phyloP scores from a whole-genome alignment of 92 coral and sea anemone genomes.

The Epizoanthus rinbou region DNA sequence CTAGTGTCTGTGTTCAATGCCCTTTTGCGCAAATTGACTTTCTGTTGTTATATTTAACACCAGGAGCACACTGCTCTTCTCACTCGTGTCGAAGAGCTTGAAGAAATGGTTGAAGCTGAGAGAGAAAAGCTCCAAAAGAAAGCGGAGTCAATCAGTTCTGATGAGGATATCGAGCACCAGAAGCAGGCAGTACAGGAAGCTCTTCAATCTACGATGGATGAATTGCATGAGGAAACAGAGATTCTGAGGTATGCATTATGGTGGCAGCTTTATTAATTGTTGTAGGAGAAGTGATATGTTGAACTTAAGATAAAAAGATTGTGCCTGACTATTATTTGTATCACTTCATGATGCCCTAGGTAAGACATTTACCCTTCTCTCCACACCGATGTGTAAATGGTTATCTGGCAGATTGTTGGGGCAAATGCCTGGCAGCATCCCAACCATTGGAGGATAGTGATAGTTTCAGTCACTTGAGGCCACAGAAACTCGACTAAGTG shows the following conservation, averaged over 20 bases:
- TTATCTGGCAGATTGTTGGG: too few species aligned
- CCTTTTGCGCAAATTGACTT: background rate
- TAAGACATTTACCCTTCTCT: too few species aligned
- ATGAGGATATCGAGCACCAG: conserved; percentile 86
- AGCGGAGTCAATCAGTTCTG: conserved; percentile 85
- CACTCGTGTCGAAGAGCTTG: conserved; percentile 89
- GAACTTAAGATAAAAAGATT: too few species aligned
- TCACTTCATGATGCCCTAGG: too few species aligned
- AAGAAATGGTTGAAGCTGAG: conserved; percentile 92
- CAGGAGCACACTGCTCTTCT: conserved; percentile 87
- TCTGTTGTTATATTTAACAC: background rate
- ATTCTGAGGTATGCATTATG: conserved; percentile 61
- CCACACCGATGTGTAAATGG: too few species aligned
- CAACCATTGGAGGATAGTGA: too few species aligned
- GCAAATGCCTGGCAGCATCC: too few species aligned
- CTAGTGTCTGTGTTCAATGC: background rate
- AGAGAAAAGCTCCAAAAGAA: conserved; percentile 82
- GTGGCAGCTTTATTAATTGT: too few species aligned
- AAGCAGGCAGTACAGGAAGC: conserved; percentile 82
- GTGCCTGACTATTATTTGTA: too few species aligned
- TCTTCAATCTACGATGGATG: conserved; percentile 75
- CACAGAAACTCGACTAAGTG: too few species aligned
- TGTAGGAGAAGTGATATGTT: too few species aligned
- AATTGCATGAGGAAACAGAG: conserved; percentile 82
- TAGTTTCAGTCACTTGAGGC: too few species aligned